These are phyloP conservation scores for Lasius fuliginosus DNA, from an alignment of 2,888 invertebrate genomes.

Conservation along the genomic window DNA sequence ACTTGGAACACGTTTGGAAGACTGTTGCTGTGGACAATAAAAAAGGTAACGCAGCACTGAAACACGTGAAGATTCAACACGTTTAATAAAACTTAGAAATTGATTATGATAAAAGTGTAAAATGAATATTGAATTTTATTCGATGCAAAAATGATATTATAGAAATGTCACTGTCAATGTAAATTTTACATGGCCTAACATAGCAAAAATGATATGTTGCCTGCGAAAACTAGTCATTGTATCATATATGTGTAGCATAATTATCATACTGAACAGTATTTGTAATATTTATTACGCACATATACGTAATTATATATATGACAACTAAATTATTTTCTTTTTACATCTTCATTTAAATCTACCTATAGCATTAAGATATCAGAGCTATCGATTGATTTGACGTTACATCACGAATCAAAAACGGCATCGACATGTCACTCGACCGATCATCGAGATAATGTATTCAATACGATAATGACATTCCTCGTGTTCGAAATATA, in stretches of 20 bases:
- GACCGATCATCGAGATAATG: conserved; percentile 40
- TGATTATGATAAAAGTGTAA: neutral
- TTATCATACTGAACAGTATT: neutral
- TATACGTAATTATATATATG: neutral
- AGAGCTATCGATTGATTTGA: neutral
- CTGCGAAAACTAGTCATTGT: conserved; percentile 35
- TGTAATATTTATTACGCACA: conserved; percentile 31
- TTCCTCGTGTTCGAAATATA: conserved; percentile 27
- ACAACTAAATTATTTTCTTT: neutral
- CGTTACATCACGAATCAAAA: neutral
- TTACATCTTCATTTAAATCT: neutral
- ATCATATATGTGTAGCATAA: conserved; percentile 25
- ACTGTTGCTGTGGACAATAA: conserved; percentile 79
- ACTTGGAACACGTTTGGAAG: conserved; percentile 81
- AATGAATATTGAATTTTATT: conserved; percentile 13
- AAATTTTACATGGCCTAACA: neutral
- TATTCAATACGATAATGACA: conserved; percentile 50
- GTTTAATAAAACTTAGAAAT: conserved; percentile 57
- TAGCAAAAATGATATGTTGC: neutral
- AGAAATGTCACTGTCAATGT: neutral
- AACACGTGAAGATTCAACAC: conserved; percentile 76
- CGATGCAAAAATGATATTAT: neutral
- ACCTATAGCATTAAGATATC: neutral
- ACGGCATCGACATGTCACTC: neutral
- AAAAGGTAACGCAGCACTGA: conserved; percentile 78